Conservation (phyloP, 2,888 invertebrate species). For the Alentia gelatinosa region DNA sequence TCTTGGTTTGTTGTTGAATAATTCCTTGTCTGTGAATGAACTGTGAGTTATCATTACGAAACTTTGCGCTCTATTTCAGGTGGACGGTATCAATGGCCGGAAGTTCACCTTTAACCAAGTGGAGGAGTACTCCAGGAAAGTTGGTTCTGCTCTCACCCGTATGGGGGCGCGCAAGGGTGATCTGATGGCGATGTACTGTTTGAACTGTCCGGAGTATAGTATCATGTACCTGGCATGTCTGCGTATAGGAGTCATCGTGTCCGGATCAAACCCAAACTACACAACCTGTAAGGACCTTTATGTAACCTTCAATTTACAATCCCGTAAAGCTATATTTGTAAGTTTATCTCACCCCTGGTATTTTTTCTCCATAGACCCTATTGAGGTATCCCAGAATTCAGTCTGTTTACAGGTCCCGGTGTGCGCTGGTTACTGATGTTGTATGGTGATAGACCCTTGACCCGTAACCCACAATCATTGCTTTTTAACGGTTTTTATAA, state of each 20-base stretch:
- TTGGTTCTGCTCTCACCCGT: conserved; percentile 73
- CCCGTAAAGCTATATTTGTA: too few relatives aligned
- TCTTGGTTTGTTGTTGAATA: too few relatives aligned
- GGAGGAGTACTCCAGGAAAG: conserved; percentile 66
- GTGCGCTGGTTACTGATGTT: not conserved
- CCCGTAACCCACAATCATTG: too few relatives aligned
- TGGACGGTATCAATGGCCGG: conserved; percentile 72
- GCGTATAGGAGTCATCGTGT: conserved; percentile 70
- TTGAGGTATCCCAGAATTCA: too few relatives aligned
- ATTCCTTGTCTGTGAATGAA: too few relatives aligned
- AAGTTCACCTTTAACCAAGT: conserved; percentile 72
- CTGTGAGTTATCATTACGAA: too few relatives aligned
- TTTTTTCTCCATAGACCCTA: too few relatives aligned
- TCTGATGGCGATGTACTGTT: conserved; percentile 72
- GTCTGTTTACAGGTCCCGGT: too few relatives aligned
- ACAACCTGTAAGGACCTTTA: conserved; percentile 68
- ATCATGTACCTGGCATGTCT: conserved; percentile 72
- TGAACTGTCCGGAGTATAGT: conserved; percentile 77
- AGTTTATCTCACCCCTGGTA: too few relatives aligned
- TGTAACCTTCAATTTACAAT: not conserved
- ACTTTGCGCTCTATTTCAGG: too few relatives aligned
- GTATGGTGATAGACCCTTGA: not conserved
- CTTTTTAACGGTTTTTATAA: too few relatives aligned
- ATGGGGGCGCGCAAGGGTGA: conserved; percentile 77
- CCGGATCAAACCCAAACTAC: conserved; percentile 74